Evolutionary conservation across 1,140 invertebrate species (phyloP).

Genomic region (Eumeta japonica): DNA sequence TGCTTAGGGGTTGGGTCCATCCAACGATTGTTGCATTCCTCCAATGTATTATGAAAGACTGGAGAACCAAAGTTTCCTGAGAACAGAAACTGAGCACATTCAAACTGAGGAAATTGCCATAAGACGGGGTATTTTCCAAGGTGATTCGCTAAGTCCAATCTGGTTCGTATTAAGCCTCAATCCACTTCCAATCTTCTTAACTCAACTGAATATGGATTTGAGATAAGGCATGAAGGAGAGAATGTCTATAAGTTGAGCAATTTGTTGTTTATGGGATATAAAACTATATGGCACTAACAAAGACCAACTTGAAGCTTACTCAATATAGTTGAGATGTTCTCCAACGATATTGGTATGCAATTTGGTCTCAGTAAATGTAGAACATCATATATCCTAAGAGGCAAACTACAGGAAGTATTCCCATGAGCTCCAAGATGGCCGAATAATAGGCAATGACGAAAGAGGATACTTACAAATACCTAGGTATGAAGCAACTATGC

Average conservation of each 20-base stretch:
- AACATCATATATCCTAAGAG: slow-evolving; percentile 1
- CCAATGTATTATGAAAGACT: too few relatives aligned
- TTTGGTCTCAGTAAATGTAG: slow-evolving; percentile 8
- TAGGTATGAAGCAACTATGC: slow-evolving; percentile 7
- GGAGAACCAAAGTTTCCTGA: too few relatives aligned
- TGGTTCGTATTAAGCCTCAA: slow-evolving; percentile 16
- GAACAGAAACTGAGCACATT: too few relatives aligned
- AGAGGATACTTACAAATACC: slow-evolving; percentile 6
- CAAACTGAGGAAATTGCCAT: too few relatives aligned
- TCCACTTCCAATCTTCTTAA: slow-evolving; percentile 17
- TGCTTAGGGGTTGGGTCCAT: too few relatives aligned
- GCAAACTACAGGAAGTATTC: not conserved
- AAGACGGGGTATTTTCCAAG: slow-evolving; percentile 16
- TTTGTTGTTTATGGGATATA: too few relatives aligned
- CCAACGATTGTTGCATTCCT: too few relatives aligned
- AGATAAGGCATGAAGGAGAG: too few relatives aligned
- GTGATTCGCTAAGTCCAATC: slow-evolving; percentile 15
- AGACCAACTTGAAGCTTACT: not conserved
- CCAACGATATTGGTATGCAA: slow-evolving; percentile 3
- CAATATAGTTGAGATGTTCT: slow-evolving; percentile 1
- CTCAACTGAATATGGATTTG: too few relatives aligned
- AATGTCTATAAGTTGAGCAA: too few relatives aligned
- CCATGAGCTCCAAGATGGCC: not conserved
- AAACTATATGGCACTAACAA: not conserved
- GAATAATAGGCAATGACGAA: slow-evolving; percentile 1